Evolutionary conservation across 2,888 invertebrate genomes (phyloP).

Genomic region (Resseliella maxima): DNA sequence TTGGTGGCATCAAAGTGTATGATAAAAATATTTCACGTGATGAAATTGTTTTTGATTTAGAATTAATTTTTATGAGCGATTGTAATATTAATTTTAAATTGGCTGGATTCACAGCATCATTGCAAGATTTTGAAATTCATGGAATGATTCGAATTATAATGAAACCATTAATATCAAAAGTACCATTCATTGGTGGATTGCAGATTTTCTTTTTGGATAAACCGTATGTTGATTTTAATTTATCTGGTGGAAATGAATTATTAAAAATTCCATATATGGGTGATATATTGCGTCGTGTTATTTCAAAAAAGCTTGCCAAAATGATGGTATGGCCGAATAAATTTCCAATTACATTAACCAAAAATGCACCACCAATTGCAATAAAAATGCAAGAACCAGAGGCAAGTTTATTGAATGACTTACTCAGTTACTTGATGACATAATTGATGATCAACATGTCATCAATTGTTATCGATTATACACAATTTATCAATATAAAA

Average conservation of each 20-base stretch:
- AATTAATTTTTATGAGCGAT: conserved; percentile 97
- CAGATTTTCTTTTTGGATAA: conserved; percentile 27
- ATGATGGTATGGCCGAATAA: conserved; percentile 13
- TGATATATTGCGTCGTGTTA: background rate
- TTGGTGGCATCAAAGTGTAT: conserved; percentile 96
- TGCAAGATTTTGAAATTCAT: conserved; percentile 88
- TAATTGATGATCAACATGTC: too few relatives aligned
- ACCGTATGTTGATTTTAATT: conserved; percentile 19
- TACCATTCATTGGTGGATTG: conserved; percentile 71
- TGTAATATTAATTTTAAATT: conserved; percentile 93
- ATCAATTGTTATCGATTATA: too few relatives aligned
- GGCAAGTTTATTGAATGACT: conserved; percentile 18
- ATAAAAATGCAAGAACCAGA: conserved; percentile 7
- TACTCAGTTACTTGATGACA: too few relatives aligned
- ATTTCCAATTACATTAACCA: background rate
- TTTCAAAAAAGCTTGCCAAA: conserved; percentile 8
- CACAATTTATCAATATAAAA: too few relatives aligned
- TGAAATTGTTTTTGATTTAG: conserved; percentile 97
- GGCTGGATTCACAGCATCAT: conserved; percentile 84
- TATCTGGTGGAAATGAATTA: background rate
- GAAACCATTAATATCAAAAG: conserved; percentile 90
- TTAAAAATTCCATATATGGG: background rate
- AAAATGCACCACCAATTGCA: background rate
- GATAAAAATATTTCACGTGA: conserved; percentile 91
- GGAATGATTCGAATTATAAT: conserved; percentile 93